Conservation (phyloP, 2,797 vertebrate genomes). For the Lepilemur septentrionalis region DNA sequence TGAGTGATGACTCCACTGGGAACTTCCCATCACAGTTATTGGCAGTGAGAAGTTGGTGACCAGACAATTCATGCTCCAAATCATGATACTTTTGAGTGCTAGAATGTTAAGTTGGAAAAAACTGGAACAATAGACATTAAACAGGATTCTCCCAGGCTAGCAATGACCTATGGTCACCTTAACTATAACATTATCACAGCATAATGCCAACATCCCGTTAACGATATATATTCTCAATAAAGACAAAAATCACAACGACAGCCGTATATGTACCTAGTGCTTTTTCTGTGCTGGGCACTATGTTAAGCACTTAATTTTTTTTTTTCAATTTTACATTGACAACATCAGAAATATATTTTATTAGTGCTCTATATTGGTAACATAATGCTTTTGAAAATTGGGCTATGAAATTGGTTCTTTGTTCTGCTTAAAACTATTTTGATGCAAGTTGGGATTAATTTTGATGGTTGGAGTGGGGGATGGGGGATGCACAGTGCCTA, state of each 20-base stretch:
- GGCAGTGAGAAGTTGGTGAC: neutral
- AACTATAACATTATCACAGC: neutral
- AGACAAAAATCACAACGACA: neutral
- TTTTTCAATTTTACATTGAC: neutral
- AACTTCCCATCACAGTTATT: neutral
- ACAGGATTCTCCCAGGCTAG: neutral
- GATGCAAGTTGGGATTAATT: neutral
- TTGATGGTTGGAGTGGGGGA: neutral
- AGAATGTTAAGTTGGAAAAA: neutral
- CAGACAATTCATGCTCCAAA: neutral
- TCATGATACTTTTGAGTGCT: neutral
- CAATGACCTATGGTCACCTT: neutral
- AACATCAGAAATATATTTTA: neutral
- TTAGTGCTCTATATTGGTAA: neutral
- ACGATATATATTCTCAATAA: neutral
- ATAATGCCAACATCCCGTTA: neutral
- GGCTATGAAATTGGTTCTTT: neutral
- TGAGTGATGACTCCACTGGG: no score
- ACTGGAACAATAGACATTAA: neutral
- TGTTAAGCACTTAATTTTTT: neutral
- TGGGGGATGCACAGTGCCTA: neutral
- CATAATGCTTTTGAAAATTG: neutral
- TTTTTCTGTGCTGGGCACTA: neutral
- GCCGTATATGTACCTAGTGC: neutral
- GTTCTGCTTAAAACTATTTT: neutral